These are phyloP conservation scores for Urophycis tenuis DNA, from an alignment of 2,797 vertebrate genomes.

Conservation along the genomic window DNA sequence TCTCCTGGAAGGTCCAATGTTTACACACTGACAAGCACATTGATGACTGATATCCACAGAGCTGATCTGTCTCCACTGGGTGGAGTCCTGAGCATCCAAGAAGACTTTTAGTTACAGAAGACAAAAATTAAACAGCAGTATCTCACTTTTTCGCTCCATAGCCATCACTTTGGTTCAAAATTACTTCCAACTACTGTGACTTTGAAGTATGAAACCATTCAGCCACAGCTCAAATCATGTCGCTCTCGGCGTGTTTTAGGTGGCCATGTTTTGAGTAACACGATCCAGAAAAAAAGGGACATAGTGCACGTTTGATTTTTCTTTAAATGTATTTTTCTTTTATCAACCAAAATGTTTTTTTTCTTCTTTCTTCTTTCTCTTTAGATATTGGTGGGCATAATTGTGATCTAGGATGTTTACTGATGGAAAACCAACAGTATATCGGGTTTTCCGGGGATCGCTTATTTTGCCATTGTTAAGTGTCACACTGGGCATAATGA, in stretches of 20 bases:
- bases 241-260: too few species aligned
- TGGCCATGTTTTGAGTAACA: too few species aligned
- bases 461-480: background rate
- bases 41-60: constrained; percentile 30
- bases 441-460: background rate
- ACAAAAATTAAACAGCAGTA: background rate
- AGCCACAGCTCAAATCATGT: too few species aligned
- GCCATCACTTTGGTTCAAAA: background rate
- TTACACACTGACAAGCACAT: constrained; percentile 34
- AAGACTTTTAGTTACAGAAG: too few species aligned
- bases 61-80: constrained; percentile 7
- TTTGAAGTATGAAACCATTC: too few species aligned
- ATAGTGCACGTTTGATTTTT: background rate
- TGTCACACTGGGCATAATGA: background rate
- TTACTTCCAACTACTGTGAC: background rate
- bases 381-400: background rate
- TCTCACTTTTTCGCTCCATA: background rate
- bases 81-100: too few species aligned
- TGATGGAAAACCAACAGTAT: background rate
- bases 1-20: constrained; percentile 45
- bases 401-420: background rate
- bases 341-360: background rate
- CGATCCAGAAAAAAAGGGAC: background rate
- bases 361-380: background rate
- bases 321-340: background rate